Evolutionary conservation across 2,113 vertebrate species (phyloP).

Genomic region (Gulo gulo): DNA sequence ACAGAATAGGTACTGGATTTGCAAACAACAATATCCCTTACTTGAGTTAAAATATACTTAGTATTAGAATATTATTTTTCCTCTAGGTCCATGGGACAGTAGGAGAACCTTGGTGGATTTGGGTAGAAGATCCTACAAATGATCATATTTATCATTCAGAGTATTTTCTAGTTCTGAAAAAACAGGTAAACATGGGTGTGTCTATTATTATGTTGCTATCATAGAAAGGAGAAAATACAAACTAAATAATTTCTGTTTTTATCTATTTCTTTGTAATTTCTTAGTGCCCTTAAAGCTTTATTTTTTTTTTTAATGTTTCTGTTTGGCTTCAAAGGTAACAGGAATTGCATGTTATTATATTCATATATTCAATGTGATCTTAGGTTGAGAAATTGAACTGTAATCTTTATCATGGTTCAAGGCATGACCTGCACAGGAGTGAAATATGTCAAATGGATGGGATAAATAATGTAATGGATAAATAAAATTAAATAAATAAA

Average conservation of each 20-base stretch:
- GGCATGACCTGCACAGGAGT: not conserved
- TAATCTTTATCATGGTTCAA: constrained; percentile 16
- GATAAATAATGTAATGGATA: not conserved
- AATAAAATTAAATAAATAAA: not conserved
- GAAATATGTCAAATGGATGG: not conserved
- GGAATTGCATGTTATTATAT: not conserved
- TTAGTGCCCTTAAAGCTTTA: not conserved
- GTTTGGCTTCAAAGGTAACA: constrained; percentile 11
- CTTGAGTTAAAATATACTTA: not conserved
- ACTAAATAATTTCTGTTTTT: constrained; percentile 31
- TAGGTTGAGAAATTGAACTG: not conserved
- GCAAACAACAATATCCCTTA: not conserved
- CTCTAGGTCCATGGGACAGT: constrained; percentile 94
- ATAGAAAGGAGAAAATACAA: not conserved
- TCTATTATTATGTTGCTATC: not conserved
- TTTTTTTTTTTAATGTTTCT: not conserved
- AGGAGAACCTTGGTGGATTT: constrained; percentile 99
- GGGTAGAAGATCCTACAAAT: constrained; percentile 98
- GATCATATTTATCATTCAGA: constrained; percentile 99
- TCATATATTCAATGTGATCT: not conserved
- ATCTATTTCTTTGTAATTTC: not conserved
- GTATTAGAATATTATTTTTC: constrained; percentile 39
- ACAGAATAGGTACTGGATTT: not conserved
- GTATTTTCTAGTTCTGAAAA: constrained; percentile 98
- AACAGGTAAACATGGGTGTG: constrained; percentile 87